phyloP scores from a whole-genome alignment of 2,113 vertebrate species.

The Arvicanthis niloticus region DNA sequence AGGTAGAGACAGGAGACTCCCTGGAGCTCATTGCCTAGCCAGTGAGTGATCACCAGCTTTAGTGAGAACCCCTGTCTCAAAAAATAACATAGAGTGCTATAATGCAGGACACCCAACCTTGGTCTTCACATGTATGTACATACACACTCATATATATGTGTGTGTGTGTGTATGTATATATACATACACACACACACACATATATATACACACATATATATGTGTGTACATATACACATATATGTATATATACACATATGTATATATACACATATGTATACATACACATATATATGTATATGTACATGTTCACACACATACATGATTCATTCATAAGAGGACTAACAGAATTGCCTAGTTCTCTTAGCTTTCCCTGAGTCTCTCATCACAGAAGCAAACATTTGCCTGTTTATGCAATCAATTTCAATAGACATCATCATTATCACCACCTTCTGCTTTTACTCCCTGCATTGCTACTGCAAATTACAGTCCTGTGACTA shows the following conservation, averaged over 20 bases:
- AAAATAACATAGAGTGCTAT: neutral
- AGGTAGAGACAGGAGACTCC: too few relatives aligned
- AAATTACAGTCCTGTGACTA: neutral
- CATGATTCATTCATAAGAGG: neutral
- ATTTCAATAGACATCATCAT: fast-evolving
- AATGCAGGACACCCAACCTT: neutral
- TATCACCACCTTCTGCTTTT: neutral
- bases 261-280: neutral
- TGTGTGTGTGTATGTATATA: too few relatives aligned
- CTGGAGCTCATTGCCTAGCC: neutral
- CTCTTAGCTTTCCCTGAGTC: neutral
- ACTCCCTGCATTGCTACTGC: neutral
- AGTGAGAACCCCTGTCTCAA: neutral
- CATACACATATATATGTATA: neutral
- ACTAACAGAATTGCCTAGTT: neutral
- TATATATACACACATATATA: neutral
- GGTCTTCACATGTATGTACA: neutral
- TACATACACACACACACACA: neutral
- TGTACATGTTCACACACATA: neutral
- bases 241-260: too few relatives aligned
- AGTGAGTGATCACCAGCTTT: neutral
- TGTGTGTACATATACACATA: too few relatives aligned
- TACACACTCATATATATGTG: too few relatives aligned
- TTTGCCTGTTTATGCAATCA: neutral
- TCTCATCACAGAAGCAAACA: fast-evolving